Evolutionary conservation across 2,113 vertebrate species (phyloP).

Genomic region (Eubucco bourcierii): DNA sequence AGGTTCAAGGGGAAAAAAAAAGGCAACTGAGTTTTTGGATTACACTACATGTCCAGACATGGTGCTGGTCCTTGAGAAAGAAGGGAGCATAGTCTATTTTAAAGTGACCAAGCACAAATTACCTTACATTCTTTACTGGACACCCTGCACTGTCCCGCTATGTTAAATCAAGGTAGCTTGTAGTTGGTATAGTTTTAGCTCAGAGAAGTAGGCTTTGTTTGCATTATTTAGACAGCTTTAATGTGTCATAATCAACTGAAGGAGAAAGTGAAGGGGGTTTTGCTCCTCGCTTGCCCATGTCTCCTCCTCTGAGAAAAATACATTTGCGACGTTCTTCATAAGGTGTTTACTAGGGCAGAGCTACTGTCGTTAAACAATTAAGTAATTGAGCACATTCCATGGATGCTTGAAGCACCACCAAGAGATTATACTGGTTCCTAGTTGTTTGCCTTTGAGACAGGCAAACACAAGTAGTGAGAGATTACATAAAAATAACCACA

Average conservation of each 20-base stretch:
- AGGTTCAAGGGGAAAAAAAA: not conserved
- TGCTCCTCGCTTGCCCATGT: not conserved
- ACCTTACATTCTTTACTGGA: not conserved
- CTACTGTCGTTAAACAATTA: constrained; percentile 1
- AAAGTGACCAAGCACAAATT: not conserved
- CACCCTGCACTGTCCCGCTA: not conserved
- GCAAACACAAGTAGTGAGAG: not conserved
- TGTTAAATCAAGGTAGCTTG: not conserved
- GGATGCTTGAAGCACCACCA: constrained; percentile 20
- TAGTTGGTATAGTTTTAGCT: not conserved
- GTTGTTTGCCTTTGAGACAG: constrained; percentile 8
- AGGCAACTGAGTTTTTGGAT: not conserved
- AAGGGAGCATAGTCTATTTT: not conserved
- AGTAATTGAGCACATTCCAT: constrained; percentile 17
- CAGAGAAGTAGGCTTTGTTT: not conserved
- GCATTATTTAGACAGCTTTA: constrained; percentile 24
- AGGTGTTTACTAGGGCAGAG: not conserved
- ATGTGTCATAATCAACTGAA: not conserved
- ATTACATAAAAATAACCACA: not conserved
- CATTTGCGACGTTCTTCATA: not conserved
- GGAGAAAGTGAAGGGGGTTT: not conserved
- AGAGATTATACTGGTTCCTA: not conserved
- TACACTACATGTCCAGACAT: not conserved
- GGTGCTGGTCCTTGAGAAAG: not conserved
- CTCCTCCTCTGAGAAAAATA: not conserved